These are phyloP conservation scores for Cynocephalus volans DNA, from an alignment of 2,113 vertebrate species.

Conservation along the genomic window DNA sequence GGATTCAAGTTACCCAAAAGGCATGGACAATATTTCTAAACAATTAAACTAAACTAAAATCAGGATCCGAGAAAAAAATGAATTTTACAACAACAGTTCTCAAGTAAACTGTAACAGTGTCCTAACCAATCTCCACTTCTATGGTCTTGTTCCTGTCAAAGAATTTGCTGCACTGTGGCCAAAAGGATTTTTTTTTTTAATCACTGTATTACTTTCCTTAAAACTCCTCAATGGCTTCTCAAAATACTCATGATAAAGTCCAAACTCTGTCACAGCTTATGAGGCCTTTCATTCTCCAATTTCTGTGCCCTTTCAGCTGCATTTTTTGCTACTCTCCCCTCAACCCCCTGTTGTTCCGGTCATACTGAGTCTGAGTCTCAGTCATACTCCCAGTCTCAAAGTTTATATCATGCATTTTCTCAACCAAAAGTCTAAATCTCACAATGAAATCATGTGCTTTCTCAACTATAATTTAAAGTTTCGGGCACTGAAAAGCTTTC, in stretches of 20 bases:
- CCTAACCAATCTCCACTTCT: conserved; percentile 39
- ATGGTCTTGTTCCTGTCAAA: not conserved
- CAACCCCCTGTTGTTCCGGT: conserved; percentile 23
- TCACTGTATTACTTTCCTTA: conserved; percentile 3
- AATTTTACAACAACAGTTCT: conserved; percentile 39
- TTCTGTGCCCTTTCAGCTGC: not conserved
- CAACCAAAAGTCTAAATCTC: conserved; percentile 35
- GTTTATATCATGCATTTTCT: conserved; percentile 23
- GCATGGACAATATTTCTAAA: conserved; percentile 39
- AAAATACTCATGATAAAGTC: conserved; percentile 59
- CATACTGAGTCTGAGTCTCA: conserved; percentile 18
- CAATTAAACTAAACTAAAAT: conserved; percentile 55
- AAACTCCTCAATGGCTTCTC: conserved; percentile 56
- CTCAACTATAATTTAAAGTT: conserved; percentile 35
- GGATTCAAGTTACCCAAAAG: conserved; percentile 51
- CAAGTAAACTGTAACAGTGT: not conserved
- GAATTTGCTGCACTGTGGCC: not conserved
- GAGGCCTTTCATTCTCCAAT: not conserved
- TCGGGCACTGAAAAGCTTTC: conserved; percentile 29
- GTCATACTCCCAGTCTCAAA: not conserved
- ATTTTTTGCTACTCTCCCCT: conserved; percentile 3
- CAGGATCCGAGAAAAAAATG: conserved; percentile 38
- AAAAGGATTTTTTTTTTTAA: not conserved
- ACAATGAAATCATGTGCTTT: conserved; percentile 45
- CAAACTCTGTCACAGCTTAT: not conserved